Evolutionary conservation across 53 echinoderm and acorn worm species (phyloP), one percentile per base, ranked within the genome.

Genomic region (Echinarachnius parma): DNA sequence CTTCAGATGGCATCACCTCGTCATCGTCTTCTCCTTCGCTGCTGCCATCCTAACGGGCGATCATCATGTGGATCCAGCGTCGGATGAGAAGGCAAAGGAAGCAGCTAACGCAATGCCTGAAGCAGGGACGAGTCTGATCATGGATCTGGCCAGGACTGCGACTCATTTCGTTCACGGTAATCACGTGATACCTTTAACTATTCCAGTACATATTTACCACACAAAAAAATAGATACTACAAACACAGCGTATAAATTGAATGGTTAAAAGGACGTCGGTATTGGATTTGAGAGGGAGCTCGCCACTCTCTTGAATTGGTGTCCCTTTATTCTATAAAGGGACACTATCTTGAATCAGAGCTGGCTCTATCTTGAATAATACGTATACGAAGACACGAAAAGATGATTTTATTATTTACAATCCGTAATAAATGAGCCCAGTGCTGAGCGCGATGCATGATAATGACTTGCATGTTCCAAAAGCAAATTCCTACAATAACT

Each of bases 21-120:
- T 68, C 34, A 21, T 68, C 50, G 13, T 68, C 0, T 29, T 65
- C 22, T 46, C 46, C 46, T 68, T 68, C 34, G 68, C 68, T 68
- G 53, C 68, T 50, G 68, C 68, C 8, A 34, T 68, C 35, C 29
- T 52, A 11, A 50, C 50, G 1, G 49, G 68, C 19, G 68, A 68
- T 14, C 21, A 48, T 19, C 68, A 68, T 23, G 52, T 29, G 34
- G 34, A 28, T 21, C 21, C 4, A 31, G 21, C 34, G 20, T 20
- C 53, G 21, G 68, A 32, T 3, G 68, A 49, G 8, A 52, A 68
- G 34, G 52, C 21, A 26, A 52, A 52, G 29, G 68, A 16, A 50
- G 68, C 68, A 68, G 68, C 68, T 32, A 68, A 48, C 10, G 68
- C 68, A 21, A 31, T 68, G 31, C 68, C 68, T 21, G 4, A 28